Conservation (phyloP, 1,140 invertebrate species). For the Drosophila pseudoananassae region DNA sequence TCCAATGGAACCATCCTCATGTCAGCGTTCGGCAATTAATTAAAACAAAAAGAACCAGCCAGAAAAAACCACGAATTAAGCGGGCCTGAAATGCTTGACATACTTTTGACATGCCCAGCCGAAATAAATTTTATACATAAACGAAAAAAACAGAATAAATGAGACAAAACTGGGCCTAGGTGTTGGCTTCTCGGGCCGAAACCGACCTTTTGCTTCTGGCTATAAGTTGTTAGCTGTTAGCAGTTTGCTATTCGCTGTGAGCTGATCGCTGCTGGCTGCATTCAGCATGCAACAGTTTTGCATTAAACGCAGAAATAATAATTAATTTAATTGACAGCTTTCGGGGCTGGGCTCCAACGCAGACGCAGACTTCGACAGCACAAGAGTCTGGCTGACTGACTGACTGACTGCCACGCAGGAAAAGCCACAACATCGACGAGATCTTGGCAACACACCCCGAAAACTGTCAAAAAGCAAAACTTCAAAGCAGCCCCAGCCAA, state of each 20-base stretch:
- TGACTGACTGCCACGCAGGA: slow-evolving; percentile 78
- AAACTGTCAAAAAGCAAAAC: slow-evolving; percentile 80
- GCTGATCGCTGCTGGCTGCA: slow-evolving; percentile 22
- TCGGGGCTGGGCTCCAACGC: slow-evolving; percentile 63
- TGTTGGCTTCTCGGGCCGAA: slow-evolving; percentile 48
- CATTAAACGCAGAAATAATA: slow-evolving; percentile 79
- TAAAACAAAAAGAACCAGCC: slow-evolving; percentile 53
- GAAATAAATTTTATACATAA: slow-evolving; percentile 40
- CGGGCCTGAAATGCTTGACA: slow-evolving; percentile 78
- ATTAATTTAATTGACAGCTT: slow-evolving; percentile 83
- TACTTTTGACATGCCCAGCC: slow-evolving; percentile 64
- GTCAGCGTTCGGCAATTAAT: slow-evolving; percentile 77
- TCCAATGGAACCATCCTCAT: slow-evolving; percentile 75
- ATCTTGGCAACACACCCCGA: slow-evolving; percentile 76
- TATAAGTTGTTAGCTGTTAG: neutral
- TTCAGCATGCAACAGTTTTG: slow-evolving; percentile 77
- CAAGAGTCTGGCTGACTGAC: slow-evolving; percentile 20
- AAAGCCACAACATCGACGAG: slow-evolving; percentile 65
- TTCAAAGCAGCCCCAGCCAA: slow-evolving; percentile 63
- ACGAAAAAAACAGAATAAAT: slow-evolving; percentile 5
- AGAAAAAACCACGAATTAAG: slow-evolving; percentile 64
- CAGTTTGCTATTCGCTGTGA: slow-evolving; percentile 18
- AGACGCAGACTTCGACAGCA: slow-evolving; percentile 51
- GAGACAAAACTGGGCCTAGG: slow-evolving; percentile 58
- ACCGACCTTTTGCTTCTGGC: slow-evolving; percentile 58